Conservation (phyloP, 1,140 invertebrate genomes). For the Pogonognathellus flavescens region DNA sequence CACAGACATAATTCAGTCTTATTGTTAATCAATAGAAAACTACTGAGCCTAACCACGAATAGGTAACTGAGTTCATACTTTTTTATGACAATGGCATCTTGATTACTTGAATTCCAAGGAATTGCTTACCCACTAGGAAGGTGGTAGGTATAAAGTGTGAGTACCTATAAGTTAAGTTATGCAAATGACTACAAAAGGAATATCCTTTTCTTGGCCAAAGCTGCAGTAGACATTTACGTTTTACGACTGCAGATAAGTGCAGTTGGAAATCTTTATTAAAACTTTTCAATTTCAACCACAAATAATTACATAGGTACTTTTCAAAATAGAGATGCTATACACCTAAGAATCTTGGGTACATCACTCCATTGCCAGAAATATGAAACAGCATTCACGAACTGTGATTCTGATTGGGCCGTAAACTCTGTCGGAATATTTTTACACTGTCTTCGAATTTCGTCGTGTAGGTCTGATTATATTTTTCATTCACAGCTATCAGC, state of each 20-base stretch:
- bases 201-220: background rate
- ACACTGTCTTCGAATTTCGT: background rate
- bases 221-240: background rate
- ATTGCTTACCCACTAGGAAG: background rate
- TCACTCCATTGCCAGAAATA: background rate
- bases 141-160: background rate
- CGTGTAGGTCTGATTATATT: background rate
- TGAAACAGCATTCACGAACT: background rate
- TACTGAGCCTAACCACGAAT: background rate
- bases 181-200: background rate
- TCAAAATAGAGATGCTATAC: background rate
- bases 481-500: too few species aligned
- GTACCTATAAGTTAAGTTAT: slow-evolving; percentile 3
- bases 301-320: background rate
- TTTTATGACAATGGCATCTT: slow-evolving; percentile 27
- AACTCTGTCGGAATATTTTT: background rate
- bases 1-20: background rate
- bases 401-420: background rate
- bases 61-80: background rate
- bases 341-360: background rate
- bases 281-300: slow-evolving; percentile 15
- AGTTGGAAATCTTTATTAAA: slow-evolving; percentile 24
- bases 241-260: background rate
- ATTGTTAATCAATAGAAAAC: background rate
- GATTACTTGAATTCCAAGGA: slow-evolving; percentile 15